Base-by-base conservation (phyloP, 2,888 invertebrate genomes). In the Acanthoscelides obtectus region DNA sequence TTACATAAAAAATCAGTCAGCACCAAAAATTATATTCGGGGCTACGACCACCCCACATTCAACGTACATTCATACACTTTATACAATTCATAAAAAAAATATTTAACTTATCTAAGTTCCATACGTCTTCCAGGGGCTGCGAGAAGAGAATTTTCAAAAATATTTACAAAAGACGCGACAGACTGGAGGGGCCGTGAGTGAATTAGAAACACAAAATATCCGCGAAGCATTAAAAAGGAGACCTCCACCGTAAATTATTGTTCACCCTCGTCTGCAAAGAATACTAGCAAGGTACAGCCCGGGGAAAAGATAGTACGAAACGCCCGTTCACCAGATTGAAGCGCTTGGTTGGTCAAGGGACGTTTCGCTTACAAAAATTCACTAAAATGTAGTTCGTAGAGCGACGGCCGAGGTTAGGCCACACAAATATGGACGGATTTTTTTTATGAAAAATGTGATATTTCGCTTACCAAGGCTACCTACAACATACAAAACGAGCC, bases 91-190 rank as follows among this genome's bases (percentile, higher is more conserved):
- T 80, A 82, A 80, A 83, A 82, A 80, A 82, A 82, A 83, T 83
- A 80, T 76, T 81, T 83, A 64, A 64, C 76, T 79, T 68, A 69
- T 69, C 25, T 25, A 64, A 22, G 66, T 72, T 70, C 81, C 45
- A 45, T 81, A 84, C 78, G 79, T 86, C 85, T 85, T 86, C 86
- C 86, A 84, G 81, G 80, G 86, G 84, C 85, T 85, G 80, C 70
- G 71, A 73, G 72, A 80, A 76, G 75, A 77, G 75, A 70, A 73
- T 75, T 76, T 75, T 77, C 70, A 71, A 72, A 73, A 77, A 75
- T 81, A 78, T 82, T 77, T 82, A 82, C 81, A 82, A 81, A 67
- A 83, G 80, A 75, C 71, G 77, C 74, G 75, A 79, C 76, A 80
- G 78, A 80, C 75, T 77, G 78, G 80, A 81, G 80, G 82, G 80